Percentiles rank a stretch among this genome's conserved stretches.
phyloP scores from a whole-genome alignment of 2,888 invertebrate genomes.

The Noctua comes region DNA sequence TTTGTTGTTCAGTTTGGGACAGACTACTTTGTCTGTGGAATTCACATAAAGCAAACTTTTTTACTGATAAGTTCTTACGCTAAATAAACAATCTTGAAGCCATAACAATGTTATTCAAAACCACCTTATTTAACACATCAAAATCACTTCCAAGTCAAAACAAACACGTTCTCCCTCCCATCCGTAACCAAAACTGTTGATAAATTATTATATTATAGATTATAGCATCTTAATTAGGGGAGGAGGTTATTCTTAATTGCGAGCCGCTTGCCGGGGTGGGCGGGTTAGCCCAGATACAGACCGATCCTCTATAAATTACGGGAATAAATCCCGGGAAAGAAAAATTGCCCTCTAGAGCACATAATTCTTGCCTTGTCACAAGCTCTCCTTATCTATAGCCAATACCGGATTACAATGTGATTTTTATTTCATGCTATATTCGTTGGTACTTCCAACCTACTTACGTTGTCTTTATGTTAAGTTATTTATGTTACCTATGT shows the following conservation, averaged over 20 bases:
- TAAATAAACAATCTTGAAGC: constrained; percentile 14
- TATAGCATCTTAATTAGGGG: constrained; percentile 78
- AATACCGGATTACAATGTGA: constrained; percentile 91
- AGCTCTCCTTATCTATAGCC: constrained; percentile 90
- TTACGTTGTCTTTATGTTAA: constrained; percentile 66
- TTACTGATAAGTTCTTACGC: neutral
- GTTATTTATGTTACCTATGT: constrained; percentile 62
- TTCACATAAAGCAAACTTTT: constrained; percentile 36
- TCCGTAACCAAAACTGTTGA: constrained; percentile 35
- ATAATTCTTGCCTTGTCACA: constrained; percentile 91
- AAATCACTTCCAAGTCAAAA: constrained; percentile 14
- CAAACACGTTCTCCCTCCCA: constrained; percentile 16
- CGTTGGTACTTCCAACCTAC: constrained; percentile 75
- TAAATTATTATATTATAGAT: constrained; percentile 67
- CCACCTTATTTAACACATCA: neutral
- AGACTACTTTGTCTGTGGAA: constrained; percentile 41
- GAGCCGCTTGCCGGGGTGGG: constrained; percentile 76
- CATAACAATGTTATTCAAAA: neutral
- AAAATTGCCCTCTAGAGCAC: constrained; percentile 91
- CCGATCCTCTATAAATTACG: constrained; percentile 90
- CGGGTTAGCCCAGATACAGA: constrained; percentile 90
- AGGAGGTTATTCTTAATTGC: constrained; percentile 86
- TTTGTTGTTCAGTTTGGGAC: constrained; percentile 53
- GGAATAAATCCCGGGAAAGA: constrained; percentile 90
- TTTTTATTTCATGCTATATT: constrained; percentile 89